Conservation (phyloP, 2,113 vertebrate genomes). For the Vulpes vulpes region DNA sequence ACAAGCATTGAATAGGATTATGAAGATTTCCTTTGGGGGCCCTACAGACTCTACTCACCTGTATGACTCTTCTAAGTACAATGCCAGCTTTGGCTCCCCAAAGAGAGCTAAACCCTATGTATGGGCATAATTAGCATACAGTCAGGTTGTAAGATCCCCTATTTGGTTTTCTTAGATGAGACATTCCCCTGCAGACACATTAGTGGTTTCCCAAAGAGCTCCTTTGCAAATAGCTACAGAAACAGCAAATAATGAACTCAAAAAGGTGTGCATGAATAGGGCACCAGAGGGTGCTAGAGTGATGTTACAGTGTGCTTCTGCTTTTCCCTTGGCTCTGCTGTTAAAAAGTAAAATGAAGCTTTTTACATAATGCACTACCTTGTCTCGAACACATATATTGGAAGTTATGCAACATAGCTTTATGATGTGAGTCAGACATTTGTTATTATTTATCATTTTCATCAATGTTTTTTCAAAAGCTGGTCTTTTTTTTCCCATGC, state of each 20-base stretch:
- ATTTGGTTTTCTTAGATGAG: slow-evolving; percentile 13
- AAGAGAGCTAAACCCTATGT: neutral
- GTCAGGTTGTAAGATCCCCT: neutral
- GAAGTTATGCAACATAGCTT: neutral
- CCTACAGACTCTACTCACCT: neutral
- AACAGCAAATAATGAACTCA: neutral
- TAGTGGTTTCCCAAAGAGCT: neutral
- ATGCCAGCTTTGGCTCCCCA: neutral
- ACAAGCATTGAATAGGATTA: neutral
- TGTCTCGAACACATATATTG: neutral
- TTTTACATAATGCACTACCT: neutral
- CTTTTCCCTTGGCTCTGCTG: neutral
- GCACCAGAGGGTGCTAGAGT: slow-evolving; percentile 86
- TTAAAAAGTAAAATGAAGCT: neutral
- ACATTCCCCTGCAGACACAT: neutral
- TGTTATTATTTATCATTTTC: slow-evolving; percentile 17
- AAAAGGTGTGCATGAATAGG: neutral
- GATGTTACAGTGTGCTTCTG: neutral
- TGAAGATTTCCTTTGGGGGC: neutral
- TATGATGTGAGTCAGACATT: neutral
- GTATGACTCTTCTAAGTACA: neutral
- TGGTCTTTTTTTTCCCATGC: neutral
- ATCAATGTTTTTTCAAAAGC: neutral
- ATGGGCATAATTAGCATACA: neutral
- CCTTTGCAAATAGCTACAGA: slow-evolving; percentile 15